Evolutionary conservation across 2,888 invertebrate species (phyloP), one percentile per base, ranked within the genome.

Genomic region (Sabatieria punctata): DNA sequence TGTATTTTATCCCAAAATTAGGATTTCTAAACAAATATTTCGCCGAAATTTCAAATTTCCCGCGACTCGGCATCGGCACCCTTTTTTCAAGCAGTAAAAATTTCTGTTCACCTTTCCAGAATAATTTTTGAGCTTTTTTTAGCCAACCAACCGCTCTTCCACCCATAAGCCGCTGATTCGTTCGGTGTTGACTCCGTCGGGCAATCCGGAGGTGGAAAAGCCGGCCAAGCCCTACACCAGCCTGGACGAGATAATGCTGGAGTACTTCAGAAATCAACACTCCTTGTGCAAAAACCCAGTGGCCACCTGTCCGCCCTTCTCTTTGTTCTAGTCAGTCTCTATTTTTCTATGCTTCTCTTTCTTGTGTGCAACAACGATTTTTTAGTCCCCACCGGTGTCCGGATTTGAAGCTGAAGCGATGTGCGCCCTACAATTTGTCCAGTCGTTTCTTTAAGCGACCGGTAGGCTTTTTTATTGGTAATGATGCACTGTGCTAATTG

Each of bases 271-370:
- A 57, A 88, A 89, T 71, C 95, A 97, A 68, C 97, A 97, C 71
- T 82, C 91, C n/a, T 72, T 86, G 6, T 97, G 97, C 72, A 85
- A 84, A 70, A 88, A 93, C 69, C 97, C 97, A 0, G 88, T 97
- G 72, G 83, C 85, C 27, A 91, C 89, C 0, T 95, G 93, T 69
- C 93, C 95, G 0, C 85, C 86, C 64, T 95, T 95, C 65, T 86
- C 88, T 66, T 73, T 95, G 33, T 85, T 88, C 62, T 76, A 78
- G 80, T 82, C 64, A 75, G 79, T 75, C 23, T 22, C 22, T 4
- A 4, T n/a, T 40, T 19, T 40, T 8, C 11, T 4, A 8, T 35
- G 6, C 27, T 27, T 46, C 22, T 41, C 8, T 40, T 11, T 37
- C 4, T 11, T 8, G 37, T 41, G 33, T 18, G 33, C 27, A 41